These are phyloP conservation scores for Camponotus fellah DNA, from an alignment of 2,888 invertebrate species.

Conservation along the genomic window DNA sequence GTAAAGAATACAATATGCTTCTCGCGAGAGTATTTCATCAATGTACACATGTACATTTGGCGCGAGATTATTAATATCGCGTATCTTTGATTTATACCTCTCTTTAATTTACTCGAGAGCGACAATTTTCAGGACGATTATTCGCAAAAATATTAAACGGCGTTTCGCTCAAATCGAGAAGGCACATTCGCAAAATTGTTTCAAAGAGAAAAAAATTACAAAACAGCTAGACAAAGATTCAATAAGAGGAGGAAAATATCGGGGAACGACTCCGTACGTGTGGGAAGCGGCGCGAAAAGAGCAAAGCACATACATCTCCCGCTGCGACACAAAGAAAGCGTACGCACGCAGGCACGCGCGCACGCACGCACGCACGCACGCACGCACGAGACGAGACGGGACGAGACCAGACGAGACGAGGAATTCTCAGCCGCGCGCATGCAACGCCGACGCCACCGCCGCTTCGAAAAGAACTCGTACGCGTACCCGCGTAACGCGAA, in stretches of 20 bases:
- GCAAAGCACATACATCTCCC: constrained; percentile 12
- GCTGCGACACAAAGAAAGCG: constrained; percentile 29
- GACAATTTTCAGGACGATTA: background rate
- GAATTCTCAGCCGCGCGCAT: background rate
- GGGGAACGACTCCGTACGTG: background rate
- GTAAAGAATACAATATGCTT: no score
- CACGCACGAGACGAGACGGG: background rate
- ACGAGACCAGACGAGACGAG: background rate
- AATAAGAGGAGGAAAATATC: background rate
- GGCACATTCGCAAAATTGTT: background rate
- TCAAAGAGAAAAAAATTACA: background rate
- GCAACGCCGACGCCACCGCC: constrained; percentile 22
- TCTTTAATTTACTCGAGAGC: background rate
- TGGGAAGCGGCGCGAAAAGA: constrained; percentile 11
- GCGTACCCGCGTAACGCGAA: constrained; percentile 58
- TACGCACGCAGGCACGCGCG: background rate
- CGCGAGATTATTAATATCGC: background rate
- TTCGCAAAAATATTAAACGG: background rate
- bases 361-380: constrained; percentile 8
- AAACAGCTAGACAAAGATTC: background rate
- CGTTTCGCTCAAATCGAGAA: background rate
- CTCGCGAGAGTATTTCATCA: no score
- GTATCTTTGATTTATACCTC: background rate
- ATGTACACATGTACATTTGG: background rate
- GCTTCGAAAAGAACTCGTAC: constrained; percentile 9